Conservation (phyloP, 2,113 vertebrate genomes). For the Mugil cephalus region DNA sequence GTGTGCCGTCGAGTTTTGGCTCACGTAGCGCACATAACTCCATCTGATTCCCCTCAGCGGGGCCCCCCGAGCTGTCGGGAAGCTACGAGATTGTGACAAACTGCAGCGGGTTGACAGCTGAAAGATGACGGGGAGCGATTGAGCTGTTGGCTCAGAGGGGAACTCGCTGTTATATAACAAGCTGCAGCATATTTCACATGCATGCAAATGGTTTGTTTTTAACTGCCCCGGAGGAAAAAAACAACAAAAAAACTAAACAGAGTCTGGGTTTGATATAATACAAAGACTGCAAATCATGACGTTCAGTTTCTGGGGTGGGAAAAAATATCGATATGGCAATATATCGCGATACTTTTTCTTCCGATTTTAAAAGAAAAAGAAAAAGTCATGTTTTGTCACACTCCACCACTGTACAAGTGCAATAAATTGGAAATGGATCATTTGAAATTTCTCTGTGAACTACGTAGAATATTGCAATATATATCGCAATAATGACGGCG, state of each 20-base stretch:
- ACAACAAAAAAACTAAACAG: not conserved
- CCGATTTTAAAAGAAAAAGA: too few relatives aligned
- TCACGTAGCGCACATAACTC: conserved; percentile 42
- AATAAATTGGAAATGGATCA: too few relatives aligned
- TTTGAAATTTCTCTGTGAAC: too few relatives aligned
- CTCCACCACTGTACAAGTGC: too few relatives aligned
- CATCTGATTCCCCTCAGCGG: conserved; percentile 65
- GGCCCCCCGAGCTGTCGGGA: conserved; percentile 65
- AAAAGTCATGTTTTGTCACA: too few relatives aligned
- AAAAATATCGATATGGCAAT: too few relatives aligned
- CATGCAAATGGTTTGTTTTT: not conserved
- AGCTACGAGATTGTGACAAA: conserved; percentile 62
- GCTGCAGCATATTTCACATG: conserved; percentile 12
- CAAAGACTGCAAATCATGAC: too few relatives aligned
- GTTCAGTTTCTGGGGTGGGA: too few relatives aligned
- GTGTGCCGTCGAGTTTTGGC: conserved; percentile 41
- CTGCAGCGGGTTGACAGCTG: conserved; percentile 63
- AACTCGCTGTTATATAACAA: conserved; percentile 8
- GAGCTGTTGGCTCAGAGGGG: conserved; percentile 33
- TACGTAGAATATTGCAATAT: too few relatives aligned
- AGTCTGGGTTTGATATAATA: too few relatives aligned
- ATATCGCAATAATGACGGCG: too few relatives aligned
- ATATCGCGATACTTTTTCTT: too few relatives aligned
- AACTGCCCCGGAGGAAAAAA: not conserved
- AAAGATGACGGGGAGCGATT: conserved; percentile 43